phyloP scores from a whole-genome alignment of 2,113 vertebrate species.

The Eclectus roratus region DNA sequence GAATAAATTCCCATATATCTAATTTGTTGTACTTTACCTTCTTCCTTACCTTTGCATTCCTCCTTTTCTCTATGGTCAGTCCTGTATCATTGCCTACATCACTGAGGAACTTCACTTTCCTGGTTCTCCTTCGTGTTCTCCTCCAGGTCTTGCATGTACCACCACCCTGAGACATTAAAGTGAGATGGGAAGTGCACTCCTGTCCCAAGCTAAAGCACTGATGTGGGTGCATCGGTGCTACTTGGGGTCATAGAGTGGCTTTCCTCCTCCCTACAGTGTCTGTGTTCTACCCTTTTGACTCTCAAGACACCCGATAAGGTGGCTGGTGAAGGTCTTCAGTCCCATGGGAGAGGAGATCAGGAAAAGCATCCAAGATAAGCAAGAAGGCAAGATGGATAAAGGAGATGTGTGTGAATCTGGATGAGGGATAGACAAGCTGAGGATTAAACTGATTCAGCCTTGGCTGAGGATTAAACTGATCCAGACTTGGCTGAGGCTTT shows the following conservation, averaged over 20 bases:
- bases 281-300: background rate
- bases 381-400: background rate
- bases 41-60: background rate
- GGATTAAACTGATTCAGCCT: background rate
- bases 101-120: background rate
- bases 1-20: background rate
- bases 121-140: background rate
- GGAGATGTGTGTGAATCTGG: background rate
- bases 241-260: background rate
- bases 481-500: background rate
- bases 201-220: background rate
- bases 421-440: background rate
- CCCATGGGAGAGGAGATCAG: background rate
- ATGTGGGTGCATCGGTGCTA: fast-evolving
- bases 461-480: background rate
- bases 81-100: background rate
- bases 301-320: fast-evolving
- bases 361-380: background rate
- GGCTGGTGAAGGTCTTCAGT: background rate
- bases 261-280: fast-evolving
- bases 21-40: background rate
- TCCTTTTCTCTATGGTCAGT: background rate
- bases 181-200: background rate
- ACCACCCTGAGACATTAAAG: background rate
- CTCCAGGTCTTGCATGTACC: background rate